Evolutionary conservation across 2,888 invertebrate genomes (phyloP).

Genomic region (Thereva unica): DNA sequence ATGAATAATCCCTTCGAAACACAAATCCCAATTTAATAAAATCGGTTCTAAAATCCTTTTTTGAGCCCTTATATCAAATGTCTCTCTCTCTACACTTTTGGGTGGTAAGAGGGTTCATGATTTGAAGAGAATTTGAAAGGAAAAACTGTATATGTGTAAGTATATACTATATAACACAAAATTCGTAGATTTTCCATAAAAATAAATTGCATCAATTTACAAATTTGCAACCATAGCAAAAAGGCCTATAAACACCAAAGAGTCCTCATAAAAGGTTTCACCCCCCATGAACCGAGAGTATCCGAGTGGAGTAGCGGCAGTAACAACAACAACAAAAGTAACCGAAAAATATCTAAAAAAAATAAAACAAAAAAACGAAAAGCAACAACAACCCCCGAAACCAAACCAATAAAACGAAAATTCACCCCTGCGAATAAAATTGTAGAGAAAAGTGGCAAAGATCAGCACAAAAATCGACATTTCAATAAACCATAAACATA

Average conservation of each 20-base stretch:
- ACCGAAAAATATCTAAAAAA: not conserved
- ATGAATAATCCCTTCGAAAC: no score
- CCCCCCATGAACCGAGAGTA: not conserved
- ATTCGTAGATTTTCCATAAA: not conserved
- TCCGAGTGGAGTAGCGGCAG: no score
- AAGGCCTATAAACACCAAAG: conserved; percentile 32
- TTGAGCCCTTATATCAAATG: conserved; percentile 11
- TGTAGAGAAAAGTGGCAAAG: conserved; percentile 39
- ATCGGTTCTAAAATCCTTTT: conserved; percentile 12
- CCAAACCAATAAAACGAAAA: conserved; percentile 38
- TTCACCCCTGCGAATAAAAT: conserved; percentile 33
- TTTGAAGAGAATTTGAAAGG: no score
- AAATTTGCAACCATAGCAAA: conserved; percentile 43
- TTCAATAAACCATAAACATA: conserved; percentile 57
- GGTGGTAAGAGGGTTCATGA: no score
- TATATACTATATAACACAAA: no score
- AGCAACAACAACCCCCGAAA: conserved; percentile 1
- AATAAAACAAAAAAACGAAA: not conserved
- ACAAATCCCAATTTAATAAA: conserved; percentile 7
- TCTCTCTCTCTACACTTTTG: not conserved
- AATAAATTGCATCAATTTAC: conserved; percentile 43
- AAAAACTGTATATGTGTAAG: no score
- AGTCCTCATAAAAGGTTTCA: conserved; percentile 22
- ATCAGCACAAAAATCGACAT: conserved; percentile 58
- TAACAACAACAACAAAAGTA: no score